Evolutionary conservation across 2,888 invertebrate genomes (phyloP).

Genomic region (Apamea anceps): DNA sequence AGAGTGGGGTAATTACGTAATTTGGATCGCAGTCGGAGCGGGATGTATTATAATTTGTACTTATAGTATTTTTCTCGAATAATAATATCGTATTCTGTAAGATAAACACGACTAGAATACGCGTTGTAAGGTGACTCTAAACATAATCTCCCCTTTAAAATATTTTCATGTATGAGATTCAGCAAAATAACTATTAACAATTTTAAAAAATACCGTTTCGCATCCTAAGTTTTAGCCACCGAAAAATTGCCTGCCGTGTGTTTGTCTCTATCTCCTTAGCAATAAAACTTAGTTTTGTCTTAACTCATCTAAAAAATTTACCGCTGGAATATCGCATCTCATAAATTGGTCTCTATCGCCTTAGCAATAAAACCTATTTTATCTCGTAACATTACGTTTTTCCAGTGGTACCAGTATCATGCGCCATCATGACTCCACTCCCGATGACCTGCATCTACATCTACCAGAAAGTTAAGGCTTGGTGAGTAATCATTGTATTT

Average conservation of each 20-base stretch:
- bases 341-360: not conserved
- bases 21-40: not conserved
- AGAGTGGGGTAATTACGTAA: not conserved
- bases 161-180: not conserved
- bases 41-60: not conserved
- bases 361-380: not conserved
- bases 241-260: not conserved
- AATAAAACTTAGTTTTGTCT: not conserved
- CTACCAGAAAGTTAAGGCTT: conserved; percentile 87
- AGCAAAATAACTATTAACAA: not conserved
- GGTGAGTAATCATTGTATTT: conserved; percentile 79
- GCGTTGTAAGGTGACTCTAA: not conserved
- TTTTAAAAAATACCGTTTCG: too few species aligned
- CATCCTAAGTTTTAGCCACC: not conserved
- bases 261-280: not conserved
- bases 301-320: too few species aligned
- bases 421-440: conserved; percentile 98
- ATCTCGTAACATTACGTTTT: conserved; percentile 67
- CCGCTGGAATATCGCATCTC: not conserved
- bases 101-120: not conserved
- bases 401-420: conserved; percentile 96
- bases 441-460: conserved; percentile 92
- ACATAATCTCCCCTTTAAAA: not conserved
- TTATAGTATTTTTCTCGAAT: not conserved
- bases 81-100: too few species aligned